phyloP scores from a whole-genome alignment of 2,888 invertebrate species.

The Thera obeliscata region DNA sequence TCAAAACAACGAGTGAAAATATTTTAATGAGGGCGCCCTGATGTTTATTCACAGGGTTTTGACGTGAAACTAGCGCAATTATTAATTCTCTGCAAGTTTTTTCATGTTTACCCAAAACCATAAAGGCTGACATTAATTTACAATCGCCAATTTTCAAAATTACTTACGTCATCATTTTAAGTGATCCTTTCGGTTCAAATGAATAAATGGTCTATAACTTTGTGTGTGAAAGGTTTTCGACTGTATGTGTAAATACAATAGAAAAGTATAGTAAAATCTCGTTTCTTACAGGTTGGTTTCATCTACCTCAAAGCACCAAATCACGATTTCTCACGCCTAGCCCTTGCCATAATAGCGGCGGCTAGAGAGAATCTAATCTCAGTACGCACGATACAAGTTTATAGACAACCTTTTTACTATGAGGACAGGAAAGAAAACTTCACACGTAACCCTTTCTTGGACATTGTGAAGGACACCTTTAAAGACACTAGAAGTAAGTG shows the following conservation, averaged over 20 bases:
- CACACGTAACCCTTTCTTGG: slow-evolving; percentile 93
- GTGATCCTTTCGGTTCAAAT: too few relatives aligned
- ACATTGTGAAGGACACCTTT: slow-evolving; percentile 92
- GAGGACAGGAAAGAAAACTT: slow-evolving; percentile 86
- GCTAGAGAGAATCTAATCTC: slow-evolving; percentile 88
- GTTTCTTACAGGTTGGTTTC: slow-evolving; percentile 88
- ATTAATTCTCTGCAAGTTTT: too few relatives aligned
- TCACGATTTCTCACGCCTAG: slow-evolving; percentile 90
- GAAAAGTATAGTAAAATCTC: neutral
- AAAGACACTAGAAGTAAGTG: slow-evolving; percentile 94
- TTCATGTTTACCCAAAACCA: too few relatives aligned
- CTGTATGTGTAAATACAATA: too few relatives aligned
- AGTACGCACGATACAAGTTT: slow-evolving; percentile 84
- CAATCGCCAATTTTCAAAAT: too few relatives aligned
- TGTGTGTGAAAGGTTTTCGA: too few relatives aligned
- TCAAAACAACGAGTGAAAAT: slow-evolving; percentile 26
- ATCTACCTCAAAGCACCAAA: slow-evolving; percentile 92
- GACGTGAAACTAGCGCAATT: neutral
- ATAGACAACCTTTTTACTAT: slow-evolving; percentile 87
- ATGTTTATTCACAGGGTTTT: slow-evolving; percentile 8
- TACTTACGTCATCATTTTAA: too few relatives aligned
- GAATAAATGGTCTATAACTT: too few relatives aligned
- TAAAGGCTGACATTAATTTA: too few relatives aligned
- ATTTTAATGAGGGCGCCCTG: slow-evolving; percentile 21
- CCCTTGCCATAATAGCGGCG: slow-evolving; percentile 90